These are phyloP conservation scores for Tubiluchus corallicola DNA, from an alignment of 2,888 invertebrate genomes.

Conservation along the genomic window DNA sequence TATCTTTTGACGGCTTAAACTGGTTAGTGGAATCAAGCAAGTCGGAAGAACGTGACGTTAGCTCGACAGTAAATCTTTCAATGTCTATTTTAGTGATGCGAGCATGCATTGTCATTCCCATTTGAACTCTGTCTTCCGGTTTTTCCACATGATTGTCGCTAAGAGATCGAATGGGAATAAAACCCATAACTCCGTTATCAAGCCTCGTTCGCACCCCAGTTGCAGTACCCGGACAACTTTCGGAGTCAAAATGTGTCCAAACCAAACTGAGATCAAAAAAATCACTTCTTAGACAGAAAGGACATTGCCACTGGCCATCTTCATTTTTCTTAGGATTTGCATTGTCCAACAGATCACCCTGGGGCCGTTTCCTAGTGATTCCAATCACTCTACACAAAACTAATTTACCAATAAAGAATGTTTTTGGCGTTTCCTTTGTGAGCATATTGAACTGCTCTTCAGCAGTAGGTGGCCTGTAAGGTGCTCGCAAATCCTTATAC, in stretches of 20 bases:
- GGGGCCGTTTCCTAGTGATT: slow-evolving; percentile 68
- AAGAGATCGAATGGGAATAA: slow-evolving; percentile 78
- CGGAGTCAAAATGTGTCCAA: slow-evolving; percentile 95
- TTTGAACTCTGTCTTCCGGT: slow-evolving; percentile 65
- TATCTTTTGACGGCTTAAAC: slow-evolving; percentile 68
- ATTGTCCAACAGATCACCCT: slow-evolving; percentile 78
- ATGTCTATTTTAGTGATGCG: slow-evolving; percentile 88
- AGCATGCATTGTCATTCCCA: slow-evolving; percentile 37
- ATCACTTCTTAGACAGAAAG: slow-evolving; percentile 85
- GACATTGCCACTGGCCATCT: slow-evolving; percentile 90
- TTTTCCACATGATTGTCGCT: slow-evolving; percentile 82
- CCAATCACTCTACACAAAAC: slow-evolving; percentile 29
- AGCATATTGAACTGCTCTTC: slow-evolving; percentile 85
- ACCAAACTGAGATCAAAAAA: slow-evolving; percentile 80
- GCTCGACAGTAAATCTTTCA: slow-evolving; percentile 76
- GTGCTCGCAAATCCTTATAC: slow-evolving; percentile 57
- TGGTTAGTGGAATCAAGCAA: slow-evolving; percentile 71
- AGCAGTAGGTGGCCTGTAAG: slow-evolving; percentile 54
- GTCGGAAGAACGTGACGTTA: slow-evolving; percentile 82
- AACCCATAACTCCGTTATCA: slow-evolving; percentile 75
- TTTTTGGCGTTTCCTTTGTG: slow-evolving; percentile 86
- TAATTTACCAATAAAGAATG: slow-evolving; percentile 64
- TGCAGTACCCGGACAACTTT: slow-evolving; percentile 78
- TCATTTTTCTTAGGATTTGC: slow-evolving; percentile 88
- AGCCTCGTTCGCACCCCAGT: slow-evolving; percentile 70